Base-by-base conservation (phyloP, 2,113 vertebrate genomes). In the Cercocebus atys region DNA sequence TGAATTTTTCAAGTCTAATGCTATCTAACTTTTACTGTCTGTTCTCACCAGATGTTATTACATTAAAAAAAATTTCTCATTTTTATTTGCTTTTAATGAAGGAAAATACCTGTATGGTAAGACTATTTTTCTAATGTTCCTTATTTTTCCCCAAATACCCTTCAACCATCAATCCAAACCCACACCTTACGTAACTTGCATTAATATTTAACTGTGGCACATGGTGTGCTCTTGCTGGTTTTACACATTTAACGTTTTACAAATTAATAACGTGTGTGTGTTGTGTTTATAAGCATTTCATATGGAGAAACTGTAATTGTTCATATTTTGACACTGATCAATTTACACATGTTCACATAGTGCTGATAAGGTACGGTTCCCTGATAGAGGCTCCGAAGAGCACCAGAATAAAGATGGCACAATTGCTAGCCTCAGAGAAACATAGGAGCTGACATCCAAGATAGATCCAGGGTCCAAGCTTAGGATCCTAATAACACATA, bases 101-200 rank as follows among this genome's bases (percentile, higher is more conserved):
- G 99, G 98, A 88, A 99, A 99, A 98, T 97, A 96, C 87, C 96
- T 98, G 96, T 98, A 98, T 97, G 99, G 99, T 99, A 99, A 99
- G 99, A 86, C 8, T 40, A 55, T 45, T 45, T 86, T 90, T 75
- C 40, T 38, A 55, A 96, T 95, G 17, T 66, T 90, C 43, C 32
- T 93, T 27, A 38, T 90, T 95, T 76, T 59, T 11, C 68, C 72
- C 72, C 7, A 85, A 61, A 45, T 81, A 79, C 32, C 72, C 47
- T 96, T 76, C 88, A 97, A 97, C 87, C 93, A 80, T 72, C 68
- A 90, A 92, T 94, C 64, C 88, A 47, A 86, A 82, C 38, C 30
- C 78, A 81, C 43, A 12, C 70, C 68, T 88, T 73, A 22, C 43
- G 1, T 82, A 92, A 0, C 93, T 61, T 95, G 59, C 18, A 0